phyloP scores from a whole-genome alignment of 2,888 invertebrate species.

The Rhingia rostrata region DNA sequence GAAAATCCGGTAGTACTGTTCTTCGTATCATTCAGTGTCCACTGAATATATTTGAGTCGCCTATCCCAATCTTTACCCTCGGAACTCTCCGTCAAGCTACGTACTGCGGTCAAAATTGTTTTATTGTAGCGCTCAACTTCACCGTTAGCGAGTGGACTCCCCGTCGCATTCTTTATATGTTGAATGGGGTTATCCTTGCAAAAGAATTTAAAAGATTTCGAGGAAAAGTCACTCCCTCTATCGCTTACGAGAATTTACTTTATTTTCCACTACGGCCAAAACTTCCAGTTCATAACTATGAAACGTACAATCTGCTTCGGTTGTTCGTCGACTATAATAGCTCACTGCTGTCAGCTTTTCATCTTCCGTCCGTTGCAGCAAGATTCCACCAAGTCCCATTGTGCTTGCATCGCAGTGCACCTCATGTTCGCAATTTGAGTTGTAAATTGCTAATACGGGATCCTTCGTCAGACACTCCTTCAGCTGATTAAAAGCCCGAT shows the following conservation, averaged over 20 bases:
- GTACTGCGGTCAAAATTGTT: background rate
- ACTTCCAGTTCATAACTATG: no score
- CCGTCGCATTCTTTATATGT: constrained; percentile 12
- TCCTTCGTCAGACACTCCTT: background rate
- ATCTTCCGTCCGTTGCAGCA: background rate
- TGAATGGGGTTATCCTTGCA: no score
- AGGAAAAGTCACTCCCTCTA: constrained; percentile 19
- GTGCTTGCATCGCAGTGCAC: constrained; percentile 5
- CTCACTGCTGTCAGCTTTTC: background rate
- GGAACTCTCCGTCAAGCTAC: constrained; percentile 3
- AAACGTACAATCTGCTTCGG: background rate
- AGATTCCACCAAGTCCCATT: background rate
- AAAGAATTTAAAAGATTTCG: background rate
- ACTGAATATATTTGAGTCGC: constrained; percentile 14
- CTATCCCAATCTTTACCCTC: constrained; percentile 35
- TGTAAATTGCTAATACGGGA: background rate
- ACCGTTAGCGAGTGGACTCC: constrained; percentile 6
- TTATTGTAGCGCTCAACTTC: constrained; percentile 25
- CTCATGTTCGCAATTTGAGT: constrained; percentile 5
- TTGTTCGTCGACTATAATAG: background rate
- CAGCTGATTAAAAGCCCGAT: constrained; percentile 5
- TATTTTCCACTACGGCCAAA: no score
- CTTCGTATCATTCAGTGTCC: constrained; percentile 32
- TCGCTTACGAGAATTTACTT: constrained; percentile 30
- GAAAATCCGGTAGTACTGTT: constrained; percentile 13